Base-by-base conservation (phyloP, 2,113 vertebrate species). In the Crotophaga sulcirostris region DNA sequence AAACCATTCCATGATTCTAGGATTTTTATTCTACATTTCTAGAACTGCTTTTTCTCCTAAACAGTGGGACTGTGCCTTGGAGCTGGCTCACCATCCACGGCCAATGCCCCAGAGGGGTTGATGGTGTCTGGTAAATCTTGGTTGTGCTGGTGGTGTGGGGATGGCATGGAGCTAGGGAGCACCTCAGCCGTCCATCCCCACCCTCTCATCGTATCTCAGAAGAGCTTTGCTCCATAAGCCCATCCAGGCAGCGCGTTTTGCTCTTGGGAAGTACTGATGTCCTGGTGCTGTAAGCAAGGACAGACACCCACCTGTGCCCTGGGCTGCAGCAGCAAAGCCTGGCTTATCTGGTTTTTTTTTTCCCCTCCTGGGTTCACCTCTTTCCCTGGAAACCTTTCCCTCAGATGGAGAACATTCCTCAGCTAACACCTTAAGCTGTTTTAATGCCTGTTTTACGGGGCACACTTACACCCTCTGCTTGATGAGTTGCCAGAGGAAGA, bases 331-430 rank as follows among this genome's bases (percentile, higher is more conserved):
- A 56, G 21, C n/a, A 16, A 34, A 56, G 13, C 45, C 75, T 40
- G 17, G 8, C 10, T 44, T 31, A 15, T 15, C 21, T 25, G 16
- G 4, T 51, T 26, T 11, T 51, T 34, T 18, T 36, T 58, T 75
- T 42, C 15, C 25, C 34, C 51, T 90, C 60, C 51, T 74, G 40
- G 34, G 3, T 83, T 87, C 62, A 75, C 36, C 69, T 87, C 49
- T 92, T 49, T 94, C 36, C 66, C 76, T 85, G 73, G 59, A 84
- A 96, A 54, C 55, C 63, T 95, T 91, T 64, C 67, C 36, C 58
- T 52, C 93, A 69, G 29, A 31, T 24, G 19, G n/a, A 79, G 68
- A 79, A 23, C 67, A 60, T 84, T 90, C 68, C 52, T 54, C 36
- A 23, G 47, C 64, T 72, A 24, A 38, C 60, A 7, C 69, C 87